Base-by-base conservation (phyloP, 2,797 vertebrate species). In the Taeniopygia guttata region DNA sequence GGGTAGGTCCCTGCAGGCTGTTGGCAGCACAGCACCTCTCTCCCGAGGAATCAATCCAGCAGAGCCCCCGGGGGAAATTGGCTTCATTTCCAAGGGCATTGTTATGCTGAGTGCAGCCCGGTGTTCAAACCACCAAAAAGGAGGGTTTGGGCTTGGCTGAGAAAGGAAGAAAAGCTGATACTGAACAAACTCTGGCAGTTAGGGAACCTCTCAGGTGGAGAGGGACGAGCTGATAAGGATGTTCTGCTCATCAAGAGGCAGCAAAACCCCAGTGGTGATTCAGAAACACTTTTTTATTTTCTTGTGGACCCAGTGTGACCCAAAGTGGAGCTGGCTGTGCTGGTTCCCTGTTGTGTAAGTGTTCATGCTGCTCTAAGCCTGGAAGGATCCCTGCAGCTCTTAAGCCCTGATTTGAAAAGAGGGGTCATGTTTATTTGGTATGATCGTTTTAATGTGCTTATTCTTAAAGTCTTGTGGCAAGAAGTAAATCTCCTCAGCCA, bases 1-100 rank as follows among this genome's bases (percentile, higher is more conserved):
- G 99, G 97, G 99, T 99, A 96, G 10, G 98, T 98, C 4, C 2
- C 38, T 16, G 63, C 34, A 18, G 16, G n/a, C 16, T 34, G 30
- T 2, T 13, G 43, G 58, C 19, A n/a, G 43, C 68, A 1, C 64
- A 29, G 32, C 48, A 10, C 62, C 52, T 63, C 51, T 46, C 42
- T 52, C 49, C 7, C 34, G 32, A 22, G 82, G 72, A 27, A 25
- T 6, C 10, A 3, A 2, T 38, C 78, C 26, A 38, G 32, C 38
- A 8, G 3, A 45, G 20, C 32, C 17, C 0, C 70, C 3, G 23
- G 34, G 68, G 70, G 46, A 45, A 20, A 16, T 11, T 70, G 59
- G 25, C 52, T 70, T 36, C 11, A 20, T 79, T 60, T 73, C 77
- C n/a, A 11, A 27, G 30, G 34, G n/a, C 40, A 1, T 58, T 66